phyloP scores from a whole-genome alignment of 92 coral and sea anemone species.

The Heliopora coerulea region DNA sequence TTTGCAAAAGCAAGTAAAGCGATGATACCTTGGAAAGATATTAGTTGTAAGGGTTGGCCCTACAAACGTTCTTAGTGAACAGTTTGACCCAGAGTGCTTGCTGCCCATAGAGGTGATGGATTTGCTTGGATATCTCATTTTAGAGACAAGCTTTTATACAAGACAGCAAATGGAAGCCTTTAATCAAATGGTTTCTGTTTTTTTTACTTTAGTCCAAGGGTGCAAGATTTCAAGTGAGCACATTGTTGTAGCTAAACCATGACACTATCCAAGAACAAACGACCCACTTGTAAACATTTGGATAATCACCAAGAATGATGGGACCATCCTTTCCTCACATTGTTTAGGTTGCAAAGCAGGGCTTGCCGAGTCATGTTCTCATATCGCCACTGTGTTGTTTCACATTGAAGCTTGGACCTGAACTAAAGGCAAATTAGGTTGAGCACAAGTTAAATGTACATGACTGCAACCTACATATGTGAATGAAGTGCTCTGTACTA shows the following conservation, averaged over 20 bases:
- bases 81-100: neutral
- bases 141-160: conserved; percentile 57
- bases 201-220: conserved; percentile 54
- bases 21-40: neutral
- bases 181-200: conserved; percentile 59
- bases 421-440: too few relatives aligned
- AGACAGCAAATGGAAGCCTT: conserved; percentile 53
- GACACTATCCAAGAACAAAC: conserved; percentile 55
- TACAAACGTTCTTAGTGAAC: neutral
- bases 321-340: conserved; percentile 38
- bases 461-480: too few relatives aligned
- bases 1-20: too few relatives aligned
- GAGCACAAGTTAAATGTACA: too few relatives aligned
- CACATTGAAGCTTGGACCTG: too few relatives aligned
- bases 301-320: conserved; percentile 51
- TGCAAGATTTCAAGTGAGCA: conserved; percentile 37
- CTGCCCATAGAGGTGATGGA: conserved; percentile 29
- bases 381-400: too few relatives aligned
- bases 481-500: too few relatives aligned
- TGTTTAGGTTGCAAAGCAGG: conserved; percentile 38
- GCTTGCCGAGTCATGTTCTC: too few relatives aligned
- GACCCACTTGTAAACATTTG: conserved; percentile 53
- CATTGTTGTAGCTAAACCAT: conserved; percentile 53
- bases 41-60: conserved; percentile 5
- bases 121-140: conserved; percentile 39